A percentile compares a stretch with the other conserved stretches of the same genome.
phyloP scores from a whole-genome alignment of 2,797 vertebrate species.

The Cirrhinus molitorella region DNA sequence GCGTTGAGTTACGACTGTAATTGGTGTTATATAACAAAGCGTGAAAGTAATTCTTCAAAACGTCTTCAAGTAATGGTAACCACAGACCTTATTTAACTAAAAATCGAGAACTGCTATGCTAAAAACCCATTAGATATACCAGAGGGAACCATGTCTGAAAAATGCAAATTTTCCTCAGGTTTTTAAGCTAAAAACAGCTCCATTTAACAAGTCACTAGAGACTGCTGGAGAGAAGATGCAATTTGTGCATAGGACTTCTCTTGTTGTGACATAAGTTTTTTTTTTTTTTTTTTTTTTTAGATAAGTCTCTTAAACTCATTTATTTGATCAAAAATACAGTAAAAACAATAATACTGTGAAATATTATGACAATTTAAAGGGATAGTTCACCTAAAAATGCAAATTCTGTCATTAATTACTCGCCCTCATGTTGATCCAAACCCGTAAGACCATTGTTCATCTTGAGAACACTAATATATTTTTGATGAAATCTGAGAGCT shows the following conservation, averaged over 20 bases:
- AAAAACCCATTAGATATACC: not conserved
- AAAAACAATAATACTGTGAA: not conserved
- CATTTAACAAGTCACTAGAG: slow-evolving; percentile 12
- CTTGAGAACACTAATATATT: no score
- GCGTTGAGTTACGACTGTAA: not conserved
- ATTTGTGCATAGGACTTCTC: not conserved
- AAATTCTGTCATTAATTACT: no score
- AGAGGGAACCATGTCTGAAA: not conserved
- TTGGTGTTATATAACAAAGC: not conserved
- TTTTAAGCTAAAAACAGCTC: slow-evolving; percentile 13
- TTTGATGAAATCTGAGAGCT: no score
- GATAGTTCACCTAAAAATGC: no score
- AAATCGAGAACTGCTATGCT: not conserved
- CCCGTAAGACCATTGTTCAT: no score
- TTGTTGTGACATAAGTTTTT: no score
- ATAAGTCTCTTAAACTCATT: not conserved
- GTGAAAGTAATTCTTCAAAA: not conserved
- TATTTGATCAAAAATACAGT: not conserved
- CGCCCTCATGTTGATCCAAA: no score
- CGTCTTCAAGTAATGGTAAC: not conserved
- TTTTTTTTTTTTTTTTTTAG: no score
- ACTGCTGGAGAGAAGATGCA: not conserved
- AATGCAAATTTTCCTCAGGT: not conserved
- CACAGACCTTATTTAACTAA: not conserved
- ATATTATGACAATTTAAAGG: not conserved